Percentiles rank a stretch among this genome's conserved stretches.
Evolutionary conservation across 2,113 vertebrate species (phyloP).

Genomic region (Rhadina sibilatrix): DNA sequence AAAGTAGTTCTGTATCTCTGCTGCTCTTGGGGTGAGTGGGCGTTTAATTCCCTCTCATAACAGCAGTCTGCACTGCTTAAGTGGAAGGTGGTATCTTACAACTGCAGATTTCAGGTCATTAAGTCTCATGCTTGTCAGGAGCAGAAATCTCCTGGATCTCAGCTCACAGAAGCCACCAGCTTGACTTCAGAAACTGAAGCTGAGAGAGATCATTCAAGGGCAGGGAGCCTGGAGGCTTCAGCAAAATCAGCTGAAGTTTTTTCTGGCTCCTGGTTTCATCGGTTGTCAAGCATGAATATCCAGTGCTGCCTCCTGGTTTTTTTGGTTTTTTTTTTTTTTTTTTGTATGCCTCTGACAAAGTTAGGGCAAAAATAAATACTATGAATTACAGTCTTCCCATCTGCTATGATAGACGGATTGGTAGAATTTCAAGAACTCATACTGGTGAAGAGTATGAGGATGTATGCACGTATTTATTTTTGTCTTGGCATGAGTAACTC

Average conservation of each 20-base stretch:
- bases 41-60: slow-evolving; percentile 13
- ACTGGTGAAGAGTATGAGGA: neutral
- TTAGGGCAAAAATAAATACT: slow-evolving; percentile 42
- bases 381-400: slow-evolving; percentile 30
- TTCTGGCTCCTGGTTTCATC: slow-evolving; percentile 25
- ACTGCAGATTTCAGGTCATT: slow-evolving; percentile 3
- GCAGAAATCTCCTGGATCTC: neutral
- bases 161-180: slow-evolving; percentile 2
- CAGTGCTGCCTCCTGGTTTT: neutral
- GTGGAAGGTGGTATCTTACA: neutral
- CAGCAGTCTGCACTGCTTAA: neutral
- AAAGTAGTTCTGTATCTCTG: neutral
- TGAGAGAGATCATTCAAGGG: neutral
- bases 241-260: slow-evolving; percentile 17
- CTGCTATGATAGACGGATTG: slow-evolving; percentile 46
- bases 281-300: slow-evolving; percentile 15
- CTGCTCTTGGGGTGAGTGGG: neutral
- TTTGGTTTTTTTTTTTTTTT: neutral
- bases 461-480: slow-evolving; percentile 9
- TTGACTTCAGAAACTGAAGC: neutral
- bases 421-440: slow-evolving; percentile 18
- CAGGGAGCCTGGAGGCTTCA: slow-evolving; percentile 11
- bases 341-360: slow-evolving; percentile 25
- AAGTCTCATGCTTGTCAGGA: neutral
- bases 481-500: slow-evolving; percentile 13